phyloP scores from a whole-genome alignment of 2,888 invertebrate species.

The Peribatodes rhomboidaria region DNA sequence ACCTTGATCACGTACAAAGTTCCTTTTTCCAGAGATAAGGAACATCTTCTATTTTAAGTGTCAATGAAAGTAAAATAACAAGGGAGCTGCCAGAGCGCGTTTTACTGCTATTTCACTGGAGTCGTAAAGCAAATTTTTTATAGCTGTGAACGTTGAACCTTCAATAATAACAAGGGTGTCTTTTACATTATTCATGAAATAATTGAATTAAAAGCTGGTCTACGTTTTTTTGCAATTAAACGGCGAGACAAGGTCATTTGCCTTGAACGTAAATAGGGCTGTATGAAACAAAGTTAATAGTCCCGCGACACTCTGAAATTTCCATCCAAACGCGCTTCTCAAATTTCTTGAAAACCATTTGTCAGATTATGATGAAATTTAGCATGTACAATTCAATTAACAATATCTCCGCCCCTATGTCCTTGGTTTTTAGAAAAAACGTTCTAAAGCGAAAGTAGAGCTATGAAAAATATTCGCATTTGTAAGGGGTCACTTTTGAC shows the following conservation, averaged over 20 bases:
- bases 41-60: constrained; percentile 39
- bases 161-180: constrained; percentile 31
- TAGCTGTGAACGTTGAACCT: constrained; percentile 31
- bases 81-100: constrained; percentile 20
- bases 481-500: no score
- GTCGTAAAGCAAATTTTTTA: constrained; percentile 39
- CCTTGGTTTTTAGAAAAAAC: no score
- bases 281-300: neutral
- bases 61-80: constrained; percentile 42
- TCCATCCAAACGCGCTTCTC: no score
- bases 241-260: neutral
- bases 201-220: constrained; percentile 27
- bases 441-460: no score
- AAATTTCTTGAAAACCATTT: no score
- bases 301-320: no score
- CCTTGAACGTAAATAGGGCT: neutral
- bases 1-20: constrained; percentile 28
- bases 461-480: no score
- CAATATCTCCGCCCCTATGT: no score
- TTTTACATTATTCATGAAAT: constrained; percentile 30
- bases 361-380: no score
- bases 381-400: no score
- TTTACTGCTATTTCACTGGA: constrained; percentile 33
- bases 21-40: constrained; percentile 24
- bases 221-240: constrained; percentile 13